Percentiles rank a stretch among this genome's conserved stretches.
phyloP scores from a whole-genome alignment of 2,888 invertebrate genomes.

The Druceiella hillmani region DNA sequence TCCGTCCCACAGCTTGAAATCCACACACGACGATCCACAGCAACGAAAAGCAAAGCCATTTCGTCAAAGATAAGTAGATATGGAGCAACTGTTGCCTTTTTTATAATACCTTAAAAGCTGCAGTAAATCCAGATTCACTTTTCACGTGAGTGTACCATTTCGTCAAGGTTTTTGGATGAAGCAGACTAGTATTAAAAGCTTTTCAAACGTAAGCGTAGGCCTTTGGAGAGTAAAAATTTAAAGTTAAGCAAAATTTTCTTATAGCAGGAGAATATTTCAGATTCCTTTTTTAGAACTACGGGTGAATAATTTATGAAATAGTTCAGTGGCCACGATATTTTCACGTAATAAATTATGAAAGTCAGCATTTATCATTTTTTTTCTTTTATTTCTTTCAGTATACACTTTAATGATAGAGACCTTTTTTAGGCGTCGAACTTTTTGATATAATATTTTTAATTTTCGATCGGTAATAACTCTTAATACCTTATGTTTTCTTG shows the following conservation, averaged over 20 bases:
- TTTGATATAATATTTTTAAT: slow-evolving; percentile 19
- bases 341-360: slow-evolving; percentile 8
- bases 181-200: slow-evolving; percentile 16
- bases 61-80: slow-evolving; percentile 5
- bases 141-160: slow-evolving; percentile 13
- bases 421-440: slow-evolving; percentile 13
- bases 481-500: slow-evolving; percentile 10
- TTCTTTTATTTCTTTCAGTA: slow-evolving; percentile 11
- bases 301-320: no score
- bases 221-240: slow-evolving; percentile 15
- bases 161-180: slow-evolving; percentile 16
- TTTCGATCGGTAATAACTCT: slow-evolving; percentile 9
- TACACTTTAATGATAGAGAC: slow-evolving; percentile 15
- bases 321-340: no score
- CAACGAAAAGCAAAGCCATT: no score
- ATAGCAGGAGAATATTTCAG: no score
- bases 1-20: slow-evolving; percentile 18
- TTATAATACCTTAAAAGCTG: slow-evolving; percentile 14
- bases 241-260: no score
- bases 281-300: no score
- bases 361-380: slow-evolving; percentile 14
- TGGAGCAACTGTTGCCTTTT: slow-evolving; percentile 8
- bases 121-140: slow-evolving; percentile 13
- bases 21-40: no score
- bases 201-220: slow-evolving; percentile 16